These are phyloP conservation scores for Sebastes taczanowskii DNA, from an alignment of 2,797 vertebrate genomes.

Conservation along the genomic window DNA sequence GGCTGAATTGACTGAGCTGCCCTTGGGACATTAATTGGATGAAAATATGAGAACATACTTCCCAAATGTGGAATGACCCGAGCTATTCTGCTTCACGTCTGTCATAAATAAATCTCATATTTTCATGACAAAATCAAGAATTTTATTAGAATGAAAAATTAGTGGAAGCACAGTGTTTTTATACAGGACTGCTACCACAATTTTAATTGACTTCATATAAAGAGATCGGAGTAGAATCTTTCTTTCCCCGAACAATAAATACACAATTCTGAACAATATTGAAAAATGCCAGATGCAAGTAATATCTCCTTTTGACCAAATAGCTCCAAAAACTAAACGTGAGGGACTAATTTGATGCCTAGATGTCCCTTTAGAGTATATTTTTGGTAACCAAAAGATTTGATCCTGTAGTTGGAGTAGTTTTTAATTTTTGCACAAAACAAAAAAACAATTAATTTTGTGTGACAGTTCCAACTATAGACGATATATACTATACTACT, in stretches of 20 bases:
- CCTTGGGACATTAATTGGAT: slow-evolving; percentile 53
- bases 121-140: neutral
- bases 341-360: no score
- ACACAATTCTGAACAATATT: neutral
- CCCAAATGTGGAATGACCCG: neutral
- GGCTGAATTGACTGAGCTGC: neutral
- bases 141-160: neutral
- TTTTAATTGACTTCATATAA: neutral
- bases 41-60: slow-evolving; percentile 32
- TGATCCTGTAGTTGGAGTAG: no score
- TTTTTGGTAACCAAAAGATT: no score
- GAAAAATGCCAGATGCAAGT: neutral
- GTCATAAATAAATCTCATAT: slow-evolving; percentile 12
- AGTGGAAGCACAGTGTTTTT: neutral
- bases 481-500: no score
- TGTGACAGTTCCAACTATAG: neutral
- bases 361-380: no score
- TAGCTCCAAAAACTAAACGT: neutral
- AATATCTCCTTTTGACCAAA: neutral
- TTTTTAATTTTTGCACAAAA: no score
- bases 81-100: neutral
- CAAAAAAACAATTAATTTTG: fast-evolving
- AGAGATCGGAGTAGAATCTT: neutral
- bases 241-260: neutral
- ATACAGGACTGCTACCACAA: neutral